Conservation (phyloP, 1,140 invertebrate genomes). For the Eupristina koningsbergeri region DNA sequence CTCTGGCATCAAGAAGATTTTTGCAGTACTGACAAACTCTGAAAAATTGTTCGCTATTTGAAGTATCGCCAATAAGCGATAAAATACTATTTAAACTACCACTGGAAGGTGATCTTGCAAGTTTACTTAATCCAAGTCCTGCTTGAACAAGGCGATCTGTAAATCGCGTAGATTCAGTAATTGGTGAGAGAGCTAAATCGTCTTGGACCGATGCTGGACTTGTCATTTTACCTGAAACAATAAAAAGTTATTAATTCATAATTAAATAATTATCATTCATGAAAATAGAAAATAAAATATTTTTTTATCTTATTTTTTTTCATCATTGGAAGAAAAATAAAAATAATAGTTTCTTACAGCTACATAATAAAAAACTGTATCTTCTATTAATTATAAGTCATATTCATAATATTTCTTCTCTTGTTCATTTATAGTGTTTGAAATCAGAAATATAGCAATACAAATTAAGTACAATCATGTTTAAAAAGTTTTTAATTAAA, state of each 20-base stretch:
- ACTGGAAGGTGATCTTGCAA: constrained; percentile 70
- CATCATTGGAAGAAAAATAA: too few species aligned
- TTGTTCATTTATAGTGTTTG: too few species aligned
- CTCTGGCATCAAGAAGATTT: constrained; percentile 84
- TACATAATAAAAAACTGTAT: too few species aligned
- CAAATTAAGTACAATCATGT: too few species aligned
- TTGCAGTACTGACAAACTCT: constrained; percentile 89
- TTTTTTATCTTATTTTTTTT: too few species aligned
- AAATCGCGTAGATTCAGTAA: constrained; percentile 60
- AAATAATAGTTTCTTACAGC: too few species aligned
- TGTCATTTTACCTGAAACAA: constrained; percentile 75
- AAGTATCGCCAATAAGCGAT: constrained; percentile 73
- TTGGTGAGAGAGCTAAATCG: constrained; percentile 66
- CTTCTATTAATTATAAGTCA: too few species aligned
- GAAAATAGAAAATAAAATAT: too few species aligned
- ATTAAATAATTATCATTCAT: not conserved
- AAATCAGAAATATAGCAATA: too few species aligned
- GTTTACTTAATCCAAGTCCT: constrained; percentile 70
- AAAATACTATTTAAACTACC: constrained; percentile 73
- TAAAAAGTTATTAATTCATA: constrained; percentile 35
- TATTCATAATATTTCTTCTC: too few species aligned
- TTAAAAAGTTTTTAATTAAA: too few species aligned
- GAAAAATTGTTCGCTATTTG: constrained; percentile 77
- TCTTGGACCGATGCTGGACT: constrained; percentile 72
- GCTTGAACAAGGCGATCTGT: constrained; percentile 75